Conservation (phyloP, 37 sponge, comb jelly and placozoan species). For the Lycopodina hypogea region DNA sequence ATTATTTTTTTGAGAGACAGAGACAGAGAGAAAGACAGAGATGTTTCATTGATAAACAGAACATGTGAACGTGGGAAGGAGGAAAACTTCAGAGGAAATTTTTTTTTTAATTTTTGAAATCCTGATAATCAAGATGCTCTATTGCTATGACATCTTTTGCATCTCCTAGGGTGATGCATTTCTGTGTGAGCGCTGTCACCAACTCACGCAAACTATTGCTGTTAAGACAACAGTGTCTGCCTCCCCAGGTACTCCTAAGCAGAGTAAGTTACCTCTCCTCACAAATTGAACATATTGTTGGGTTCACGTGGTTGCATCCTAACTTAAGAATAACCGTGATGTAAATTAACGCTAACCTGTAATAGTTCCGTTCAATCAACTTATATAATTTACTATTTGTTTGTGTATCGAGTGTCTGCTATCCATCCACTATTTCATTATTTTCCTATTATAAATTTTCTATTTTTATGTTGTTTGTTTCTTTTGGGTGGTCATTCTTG, state of each 20-base stretch:
- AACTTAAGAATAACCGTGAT: no score
- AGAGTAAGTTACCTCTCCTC: neutral
- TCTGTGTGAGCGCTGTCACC: slow-evolving; percentile 72
- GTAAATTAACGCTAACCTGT: no score
- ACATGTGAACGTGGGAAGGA: neutral
- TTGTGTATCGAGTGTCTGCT: neutral
- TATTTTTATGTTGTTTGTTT: no score
- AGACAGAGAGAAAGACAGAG: no score
- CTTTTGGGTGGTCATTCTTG: no score
- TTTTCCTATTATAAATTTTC: no score
- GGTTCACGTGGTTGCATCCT: no score
- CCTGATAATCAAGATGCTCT: neutral
- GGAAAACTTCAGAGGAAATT: neutral
- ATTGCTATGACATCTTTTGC: neutral
- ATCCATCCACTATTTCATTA: no score
- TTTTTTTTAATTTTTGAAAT: neutral
- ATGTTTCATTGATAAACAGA: no score
- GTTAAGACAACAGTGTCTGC: slow-evolving; percentile 2
- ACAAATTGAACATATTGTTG: no score
- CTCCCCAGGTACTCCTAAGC: slow-evolving; percentile 4
- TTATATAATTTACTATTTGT: neutral
- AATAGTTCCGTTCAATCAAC: no score
- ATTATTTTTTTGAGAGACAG: no score
- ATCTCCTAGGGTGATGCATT: slow-evolving; percentile 66
- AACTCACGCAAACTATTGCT: slow-evolving; percentile 3